Base-by-base conservation (phyloP, 2,113 vertebrate species). In the Geococcyx californianus region DNA sequence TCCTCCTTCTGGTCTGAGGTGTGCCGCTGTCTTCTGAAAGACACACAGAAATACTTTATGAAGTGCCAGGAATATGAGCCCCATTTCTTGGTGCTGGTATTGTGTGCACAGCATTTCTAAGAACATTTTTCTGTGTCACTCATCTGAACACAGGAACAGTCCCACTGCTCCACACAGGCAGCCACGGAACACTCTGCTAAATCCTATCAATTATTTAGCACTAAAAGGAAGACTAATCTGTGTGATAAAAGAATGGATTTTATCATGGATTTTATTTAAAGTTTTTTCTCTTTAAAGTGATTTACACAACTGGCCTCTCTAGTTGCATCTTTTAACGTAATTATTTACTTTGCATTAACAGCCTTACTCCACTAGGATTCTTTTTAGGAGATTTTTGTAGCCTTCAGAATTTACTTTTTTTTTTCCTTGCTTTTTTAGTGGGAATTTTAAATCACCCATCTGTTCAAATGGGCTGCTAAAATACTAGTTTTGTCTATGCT, bases 101-200 rank as follows among this genome's bases (percentile, higher is more conserved):
- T 88, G 85, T 95, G 97, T 66, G 84, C 78, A 95, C 84, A 84
- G 95, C 93, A 92, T 95, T 97, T 97, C 97, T 94, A 92, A 86
- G 96, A 97, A 96, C 98, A 97, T 98, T 98, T 98, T 98, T 98
- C 98, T 98, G 95, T 98, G 97, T 97, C 96, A 97, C 94, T 95
- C 6, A 4, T 93, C 56, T 97, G 98, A 98, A 98, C 98, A 81
- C 26, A 1, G 88, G 97, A 97, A 96, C 97, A 97, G 94, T 97
- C 97, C 97, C 97, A 73, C 94, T 92, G 95, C 96, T 95, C 89
- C 24, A 4, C 40, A 11, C 76, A 95, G 73, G 83, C 97, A 73
- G 94, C 87, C 29, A 66, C 36, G 70, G 94, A 97, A 94, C 9
- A 15, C 58, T 85, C 92, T 69, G 84, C 96, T 64, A 87, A 96